These are phyloP conservation scores for Drosophila grimshawi DNA, from an alignment of 1,140 invertebrate species.

Conservation along the genomic window DNA sequence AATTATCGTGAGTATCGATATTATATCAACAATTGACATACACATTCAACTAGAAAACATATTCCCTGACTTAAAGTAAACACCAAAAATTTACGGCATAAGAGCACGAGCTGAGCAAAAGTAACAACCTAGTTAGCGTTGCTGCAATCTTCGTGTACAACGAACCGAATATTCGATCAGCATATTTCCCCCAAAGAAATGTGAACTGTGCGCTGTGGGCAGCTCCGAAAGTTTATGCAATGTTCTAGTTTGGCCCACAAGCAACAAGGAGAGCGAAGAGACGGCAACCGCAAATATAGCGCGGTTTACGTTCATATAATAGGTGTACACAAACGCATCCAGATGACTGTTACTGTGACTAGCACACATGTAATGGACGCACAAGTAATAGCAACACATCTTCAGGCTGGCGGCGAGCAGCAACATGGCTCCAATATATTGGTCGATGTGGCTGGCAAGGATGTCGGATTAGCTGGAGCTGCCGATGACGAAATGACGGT, in stretches of 20 bases:
- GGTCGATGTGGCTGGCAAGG: conserved; percentile 41
- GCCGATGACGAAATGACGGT: conserved; percentile 67
- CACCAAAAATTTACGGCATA: conserved; percentile 42
- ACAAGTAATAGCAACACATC: conserved; percentile 73
- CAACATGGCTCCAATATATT: conserved; percentile 44
- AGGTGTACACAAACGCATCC: conserved; percentile 53
- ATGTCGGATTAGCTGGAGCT: conserved; percentile 26
- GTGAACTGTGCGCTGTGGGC: conserved; percentile 63
- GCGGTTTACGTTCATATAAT: conserved; percentile 42
- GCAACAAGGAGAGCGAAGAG: conserved; percentile 34
- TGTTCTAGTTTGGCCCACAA: conserved; percentile 73
- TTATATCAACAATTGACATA: conserved; percentile 55
- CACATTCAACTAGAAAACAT: conserved; percentile 44
- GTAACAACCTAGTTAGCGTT: conserved; percentile 19
- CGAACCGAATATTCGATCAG: conserved; percentile 13
- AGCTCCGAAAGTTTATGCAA: conserved; percentile 70
- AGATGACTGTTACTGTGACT: conserved; percentile 79
- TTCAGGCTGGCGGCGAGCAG: conserved; percentile 48
- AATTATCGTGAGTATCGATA: conserved; percentile 49
- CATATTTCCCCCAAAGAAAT: conserved; percentile 37
- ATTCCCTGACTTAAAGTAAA: conserved; percentile 50
- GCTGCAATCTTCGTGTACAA: conserved; percentile 20
- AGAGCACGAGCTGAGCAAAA: conserved; percentile 21
- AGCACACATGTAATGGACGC: conserved; percentile 74
- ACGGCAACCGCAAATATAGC: conserved; percentile 25